phyloP scores from a whole-genome alignment of 2,113 vertebrate genomes.

The Heteronetta atricapilla region DNA sequence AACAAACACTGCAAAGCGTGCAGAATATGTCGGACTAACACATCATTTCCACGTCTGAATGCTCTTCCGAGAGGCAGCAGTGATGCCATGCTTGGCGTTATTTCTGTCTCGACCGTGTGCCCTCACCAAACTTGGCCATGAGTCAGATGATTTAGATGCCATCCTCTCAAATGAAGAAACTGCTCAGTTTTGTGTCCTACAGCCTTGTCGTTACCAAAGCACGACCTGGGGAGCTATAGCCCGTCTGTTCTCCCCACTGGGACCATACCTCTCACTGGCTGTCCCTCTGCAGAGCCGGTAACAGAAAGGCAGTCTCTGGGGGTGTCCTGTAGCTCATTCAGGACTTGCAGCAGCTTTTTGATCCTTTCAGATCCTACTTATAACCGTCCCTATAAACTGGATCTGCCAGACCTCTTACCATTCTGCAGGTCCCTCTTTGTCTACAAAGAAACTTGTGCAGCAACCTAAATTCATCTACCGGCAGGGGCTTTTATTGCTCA shows the following conservation, averaged over 20 bases:
- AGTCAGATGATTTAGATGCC: background rate
- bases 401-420: background rate
- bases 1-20: rapidly evolving
- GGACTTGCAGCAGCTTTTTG: conserved; percentile 26
- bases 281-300: background rate
- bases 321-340: background rate
- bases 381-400: background rate
- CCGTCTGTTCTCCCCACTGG: background rate
- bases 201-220: background rate
- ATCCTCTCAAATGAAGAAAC: background rate
- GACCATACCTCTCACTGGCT: background rate
- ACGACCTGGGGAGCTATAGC: background rate
- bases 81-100: conserved; percentile 2
- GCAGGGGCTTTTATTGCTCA: conserved; percentile 3
- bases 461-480: conserved; percentile 29
- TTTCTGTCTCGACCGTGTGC: background rate
- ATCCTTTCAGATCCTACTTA: conserved; percentile 32
- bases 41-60: background rate
- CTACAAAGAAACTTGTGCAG: conserved; percentile 30
- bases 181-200: background rate
- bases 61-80: background rate
- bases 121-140: background rate
- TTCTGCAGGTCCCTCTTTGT: background rate
- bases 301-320: background rate
- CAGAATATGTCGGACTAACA: background rate